Percentiles rank a stretch among this genome's conserved stretches.
phyloP scores from a whole-genome alignment of 2,113 vertebrate genomes.

The Cygnus buccinator region DNA sequence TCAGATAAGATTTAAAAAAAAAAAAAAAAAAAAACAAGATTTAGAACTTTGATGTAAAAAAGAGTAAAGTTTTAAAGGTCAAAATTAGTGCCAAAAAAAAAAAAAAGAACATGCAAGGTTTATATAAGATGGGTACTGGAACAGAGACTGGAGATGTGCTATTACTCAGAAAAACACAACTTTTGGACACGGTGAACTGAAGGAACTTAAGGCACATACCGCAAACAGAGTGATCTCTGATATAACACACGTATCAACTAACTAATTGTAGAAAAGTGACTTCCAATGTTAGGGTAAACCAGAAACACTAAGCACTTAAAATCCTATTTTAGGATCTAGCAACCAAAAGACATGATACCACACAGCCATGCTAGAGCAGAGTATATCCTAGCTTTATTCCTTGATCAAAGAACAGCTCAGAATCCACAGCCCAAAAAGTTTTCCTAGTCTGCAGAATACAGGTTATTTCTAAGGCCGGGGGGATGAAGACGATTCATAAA shows the following conservation, averaged over 20 bases:
- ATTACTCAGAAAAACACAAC: rapidly evolving
- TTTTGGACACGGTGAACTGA: background rate
- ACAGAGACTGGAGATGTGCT: background rate
- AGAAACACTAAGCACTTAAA: background rate
- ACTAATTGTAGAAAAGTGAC: background rate
- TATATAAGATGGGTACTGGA: background rate
- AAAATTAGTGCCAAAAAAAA: background rate
- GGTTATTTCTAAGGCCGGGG: background rate
- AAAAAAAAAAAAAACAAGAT: background rate
- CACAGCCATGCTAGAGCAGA: background rate
- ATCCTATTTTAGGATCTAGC: background rate
- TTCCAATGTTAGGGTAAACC: background rate
- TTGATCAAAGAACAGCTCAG: background rate
- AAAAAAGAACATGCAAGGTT: background rate
- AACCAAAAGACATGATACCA: background rate
- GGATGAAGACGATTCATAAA: background rate
- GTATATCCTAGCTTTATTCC: background rate
- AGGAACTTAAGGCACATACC: background rate
- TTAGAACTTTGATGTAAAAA: background rate
- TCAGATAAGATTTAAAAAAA: background rate
- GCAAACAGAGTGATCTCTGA: background rate
- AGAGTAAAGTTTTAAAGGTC: background rate
- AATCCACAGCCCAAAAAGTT: background rate
- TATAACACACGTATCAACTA: background rate
- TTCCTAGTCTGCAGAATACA: background rate